Evolutionary conservation across 37 sponge, comb jelly and placozoan genomes (phyloP).

Genomic region (Spongilla lacustris): DNA sequence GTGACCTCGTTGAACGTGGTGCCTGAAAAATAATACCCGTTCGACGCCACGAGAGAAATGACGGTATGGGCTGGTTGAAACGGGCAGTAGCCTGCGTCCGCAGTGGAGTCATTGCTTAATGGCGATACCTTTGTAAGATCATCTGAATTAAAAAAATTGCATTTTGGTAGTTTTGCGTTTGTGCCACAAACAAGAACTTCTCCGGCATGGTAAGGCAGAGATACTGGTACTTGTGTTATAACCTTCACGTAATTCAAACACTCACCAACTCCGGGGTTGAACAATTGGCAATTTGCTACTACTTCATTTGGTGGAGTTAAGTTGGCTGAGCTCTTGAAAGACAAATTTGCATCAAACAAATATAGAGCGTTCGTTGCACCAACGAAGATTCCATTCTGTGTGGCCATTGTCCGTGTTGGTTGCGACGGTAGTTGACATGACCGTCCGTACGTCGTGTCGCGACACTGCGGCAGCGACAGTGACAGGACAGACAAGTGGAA

Average conservation of each 20-base stretch:
- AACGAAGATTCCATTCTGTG: slow-evolving; percentile 12
- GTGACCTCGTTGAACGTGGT: slow-evolving; percentile 14
- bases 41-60: slow-evolving; percentile 24
- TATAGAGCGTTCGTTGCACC: slow-evolving; percentile 24
- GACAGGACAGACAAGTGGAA: background rate
- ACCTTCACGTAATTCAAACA: slow-evolving; percentile 23
- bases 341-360: background rate
- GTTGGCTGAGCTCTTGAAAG: background rate
- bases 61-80: background rate
- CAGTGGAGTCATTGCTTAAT: background rate
- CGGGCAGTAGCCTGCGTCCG: slow-evolving; percentile 55
- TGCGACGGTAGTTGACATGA: slow-evolving; percentile 11
- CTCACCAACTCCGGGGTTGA: background rate
- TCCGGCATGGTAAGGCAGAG: background rate
- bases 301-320: background rate
- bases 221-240: slow-evolving; percentile 14
- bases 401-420: background rate
- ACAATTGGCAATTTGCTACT: background rate
- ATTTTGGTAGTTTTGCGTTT: slow-evolving; percentile 54
- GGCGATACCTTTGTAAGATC: slow-evolving; percentile 13
- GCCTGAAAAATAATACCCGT: slow-evolving; percentile 48
- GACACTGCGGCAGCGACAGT: slow-evolving; percentile 2
- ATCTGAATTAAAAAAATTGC: slow-evolving; percentile 18
- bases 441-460: background rate
- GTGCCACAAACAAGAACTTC: slow-evolving; percentile 62